phyloP scores from a whole-genome alignment of 2,888 invertebrate genomes.

The Hydroisotoma schaefferi region DNA sequence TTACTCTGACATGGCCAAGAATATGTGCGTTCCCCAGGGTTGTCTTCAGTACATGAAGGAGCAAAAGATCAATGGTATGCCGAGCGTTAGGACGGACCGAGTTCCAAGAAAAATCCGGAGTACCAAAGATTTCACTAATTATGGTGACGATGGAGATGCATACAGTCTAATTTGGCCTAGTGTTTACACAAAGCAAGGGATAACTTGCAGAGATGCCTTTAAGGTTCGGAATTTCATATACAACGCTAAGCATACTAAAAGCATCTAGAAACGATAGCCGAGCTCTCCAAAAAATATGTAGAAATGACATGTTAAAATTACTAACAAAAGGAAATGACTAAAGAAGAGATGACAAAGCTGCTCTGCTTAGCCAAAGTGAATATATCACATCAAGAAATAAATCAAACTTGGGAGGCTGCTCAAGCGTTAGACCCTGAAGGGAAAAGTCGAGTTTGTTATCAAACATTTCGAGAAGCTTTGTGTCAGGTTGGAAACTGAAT shows the following conservation, averaged over 20 bases:
- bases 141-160: slow-evolving; percentile 44
- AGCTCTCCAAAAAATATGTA: too few species aligned
- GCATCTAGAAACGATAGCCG: too few species aligned
- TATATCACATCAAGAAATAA: slow-evolving; percentile 49
- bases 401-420: slow-evolving; percentile 50
- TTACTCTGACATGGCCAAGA: slow-evolving; percentile 39
- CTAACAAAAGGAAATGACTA: slow-evolving; percentile 34
- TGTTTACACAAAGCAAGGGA: slow-evolving; percentile 42
- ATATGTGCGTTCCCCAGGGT: slow-evolving; percentile 35
- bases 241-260: too few species aligned
- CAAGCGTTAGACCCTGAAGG: slow-evolving; percentile 47
- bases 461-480: slow-evolving; percentile 49
- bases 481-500: slow-evolving; percentile 19
- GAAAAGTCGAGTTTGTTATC: slow-evolving; percentile 48
- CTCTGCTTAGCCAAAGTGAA: slow-evolving; percentile 45
- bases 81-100: slow-evolving; percentile 34
- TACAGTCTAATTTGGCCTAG: slow-evolving; percentile 45
- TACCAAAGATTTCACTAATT: slow-evolving; percentile 39
- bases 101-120: slow-evolving; percentile 30
- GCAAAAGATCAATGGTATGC: slow-evolving; percentile 34
- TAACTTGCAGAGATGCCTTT: slow-evolving; percentile 44
- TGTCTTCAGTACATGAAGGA: slow-evolving; percentile 29
- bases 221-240: too few species aligned
- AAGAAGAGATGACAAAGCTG: slow-evolving; percentile 33
- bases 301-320: too few species aligned